A percentile compares a stretch with the other conserved stretches of the same genome.
Evolutionary conservation across 2,888 invertebrate species (phyloP).

Genomic region (Calameuta pallipes): DNA sequence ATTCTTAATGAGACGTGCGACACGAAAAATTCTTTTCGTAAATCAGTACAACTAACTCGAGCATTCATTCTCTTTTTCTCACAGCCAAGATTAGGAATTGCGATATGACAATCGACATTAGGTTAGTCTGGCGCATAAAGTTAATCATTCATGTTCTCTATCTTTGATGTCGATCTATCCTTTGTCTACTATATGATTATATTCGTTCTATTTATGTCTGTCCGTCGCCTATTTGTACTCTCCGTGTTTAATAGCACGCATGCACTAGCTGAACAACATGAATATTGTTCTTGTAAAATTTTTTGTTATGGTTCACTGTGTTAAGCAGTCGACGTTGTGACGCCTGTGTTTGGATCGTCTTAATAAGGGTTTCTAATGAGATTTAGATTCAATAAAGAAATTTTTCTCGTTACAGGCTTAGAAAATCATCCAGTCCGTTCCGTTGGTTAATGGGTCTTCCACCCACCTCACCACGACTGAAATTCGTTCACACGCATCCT

Average conservation of each 20-base stretch:
- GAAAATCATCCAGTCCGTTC: conserved; percentile 76
- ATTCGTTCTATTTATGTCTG: conserved; percentile 5
- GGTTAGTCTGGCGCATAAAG: conserved; percentile 43
- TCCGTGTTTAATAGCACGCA: neutral
- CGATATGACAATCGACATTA: conserved; percentile 45
- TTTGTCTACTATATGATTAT: conserved; percentile 10
- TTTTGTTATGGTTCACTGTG: neutral
- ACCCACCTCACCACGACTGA: conserved; percentile 57
- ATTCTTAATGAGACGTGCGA: neutral
- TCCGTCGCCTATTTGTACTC: conserved; percentile 4
- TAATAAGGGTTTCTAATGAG: neutral
- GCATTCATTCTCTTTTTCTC: conserved; percentile 33
- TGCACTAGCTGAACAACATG: neutral
- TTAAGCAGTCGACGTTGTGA: neutral
- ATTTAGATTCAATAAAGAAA: neutral
- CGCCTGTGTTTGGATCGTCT: neutral
- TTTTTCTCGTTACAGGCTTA: conserved; percentile 68
- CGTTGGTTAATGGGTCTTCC: conserved; percentile 71
- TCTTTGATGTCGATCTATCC: neutral
- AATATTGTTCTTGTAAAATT: neutral
- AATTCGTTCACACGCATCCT: conserved; percentile 53
- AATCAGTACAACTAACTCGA: neutral
- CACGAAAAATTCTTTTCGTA: neutral
- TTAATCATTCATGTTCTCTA: conserved; percentile 12
- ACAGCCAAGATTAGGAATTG: conserved; percentile 50